phyloP scores from a whole-genome alignment of 2,797 vertebrate genomes.

The Nasua narica region DNA sequence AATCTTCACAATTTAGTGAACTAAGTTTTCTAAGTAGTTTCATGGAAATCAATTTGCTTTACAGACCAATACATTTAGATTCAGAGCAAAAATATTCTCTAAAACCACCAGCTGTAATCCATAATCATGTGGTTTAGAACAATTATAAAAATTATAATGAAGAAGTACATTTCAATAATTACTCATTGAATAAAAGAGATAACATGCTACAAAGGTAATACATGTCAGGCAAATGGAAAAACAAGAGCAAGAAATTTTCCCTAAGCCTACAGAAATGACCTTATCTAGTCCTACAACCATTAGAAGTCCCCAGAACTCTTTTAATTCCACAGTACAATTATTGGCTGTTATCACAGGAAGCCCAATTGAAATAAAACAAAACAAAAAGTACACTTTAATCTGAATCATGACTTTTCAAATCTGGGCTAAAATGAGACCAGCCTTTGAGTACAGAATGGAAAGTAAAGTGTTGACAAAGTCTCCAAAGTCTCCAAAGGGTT shows the following conservation, averaged over 20 bases:
- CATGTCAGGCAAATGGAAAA: not conserved
- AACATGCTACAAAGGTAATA: not conserved
- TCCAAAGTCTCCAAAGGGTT: not conserved
- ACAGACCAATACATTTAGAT: not conserved
- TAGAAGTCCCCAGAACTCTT: not conserved
- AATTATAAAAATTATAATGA: not conserved
- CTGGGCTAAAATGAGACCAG: not conserved
- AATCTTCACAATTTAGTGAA: constrained; percentile 48
- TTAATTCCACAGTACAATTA: not conserved
- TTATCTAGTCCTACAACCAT: not conserved
- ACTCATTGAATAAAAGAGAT: not conserved
- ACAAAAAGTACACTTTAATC: not conserved
- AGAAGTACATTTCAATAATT: not conserved
- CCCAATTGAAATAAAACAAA: not conserved
- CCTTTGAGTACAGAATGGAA: not conserved
- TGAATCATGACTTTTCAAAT: not conserved
- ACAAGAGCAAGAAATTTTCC: not conserved
- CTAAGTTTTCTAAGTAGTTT: constrained; percentile 35
- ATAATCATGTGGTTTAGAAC: not conserved
- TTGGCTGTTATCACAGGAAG: not conserved
- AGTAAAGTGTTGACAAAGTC: not conserved
- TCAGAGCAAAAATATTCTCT: not conserved
- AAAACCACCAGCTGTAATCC: not conserved
- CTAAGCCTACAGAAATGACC: not conserved
- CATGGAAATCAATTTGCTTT: constrained; percentile 24